These are phyloP conservation scores for Fringilla coelebs DNA, from an alignment of 2,797 vertebrate genomes.

Conservation along the genomic window DNA sequence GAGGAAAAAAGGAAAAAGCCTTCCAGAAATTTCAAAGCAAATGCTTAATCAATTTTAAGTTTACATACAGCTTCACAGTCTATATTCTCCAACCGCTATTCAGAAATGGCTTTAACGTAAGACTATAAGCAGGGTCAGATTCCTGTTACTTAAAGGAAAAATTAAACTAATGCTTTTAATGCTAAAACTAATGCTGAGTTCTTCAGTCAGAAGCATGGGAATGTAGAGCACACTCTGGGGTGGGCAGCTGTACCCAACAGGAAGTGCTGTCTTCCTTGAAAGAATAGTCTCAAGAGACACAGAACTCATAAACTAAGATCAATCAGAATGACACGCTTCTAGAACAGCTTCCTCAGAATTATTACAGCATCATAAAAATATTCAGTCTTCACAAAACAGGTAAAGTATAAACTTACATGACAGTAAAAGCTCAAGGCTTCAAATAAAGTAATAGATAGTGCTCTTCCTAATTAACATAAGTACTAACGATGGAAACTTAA, in stretches of 20 bases:
- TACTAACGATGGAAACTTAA: slow-evolving; percentile 32
- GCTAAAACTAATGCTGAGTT: too few species aligned
- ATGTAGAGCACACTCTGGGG: background rate
- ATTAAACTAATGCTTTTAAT: background rate
- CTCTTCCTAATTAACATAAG: slow-evolving; percentile 2
- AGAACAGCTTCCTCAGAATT: background rate
- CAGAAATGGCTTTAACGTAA: background rate
- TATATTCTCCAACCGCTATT: background rate
- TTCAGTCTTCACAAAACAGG: background rate
- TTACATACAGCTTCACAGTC: background rate
- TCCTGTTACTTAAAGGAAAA: background rate
- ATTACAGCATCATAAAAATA: background rate
- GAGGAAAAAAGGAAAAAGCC: background rate
- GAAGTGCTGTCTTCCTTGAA: background rate
- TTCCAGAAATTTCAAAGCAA: background rate
- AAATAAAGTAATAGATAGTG: background rate
- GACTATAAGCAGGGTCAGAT: background rate
- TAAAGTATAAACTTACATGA: slow-evolving; percentile 14
- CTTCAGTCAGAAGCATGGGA: background rate
- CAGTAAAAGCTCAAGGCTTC: slow-evolving; percentile 38
- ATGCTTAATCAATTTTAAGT: background rate
- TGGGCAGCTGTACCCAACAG: background rate
- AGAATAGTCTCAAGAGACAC: background rate
- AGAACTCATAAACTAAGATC: background rate
- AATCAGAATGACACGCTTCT: background rate